A percentile compares a stretch with the other conserved stretches of the same genome.
Conservation (phyloP, 2,113 vertebrate species). For the Pavo muticus region DNA sequence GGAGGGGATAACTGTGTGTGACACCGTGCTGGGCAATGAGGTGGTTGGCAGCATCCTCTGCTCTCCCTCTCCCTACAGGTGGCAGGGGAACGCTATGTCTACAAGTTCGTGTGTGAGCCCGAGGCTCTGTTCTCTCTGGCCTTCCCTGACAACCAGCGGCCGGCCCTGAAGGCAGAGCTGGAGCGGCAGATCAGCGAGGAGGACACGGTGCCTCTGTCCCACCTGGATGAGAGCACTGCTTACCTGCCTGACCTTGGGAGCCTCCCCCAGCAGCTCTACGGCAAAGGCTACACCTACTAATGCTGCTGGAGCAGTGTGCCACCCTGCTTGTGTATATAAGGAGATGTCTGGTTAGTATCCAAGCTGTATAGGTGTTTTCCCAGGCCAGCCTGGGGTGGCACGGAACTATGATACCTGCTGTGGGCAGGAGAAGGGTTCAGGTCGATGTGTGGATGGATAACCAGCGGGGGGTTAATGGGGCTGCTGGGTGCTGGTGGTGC, state of each 20-base stretch:
- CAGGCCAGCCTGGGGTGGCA: neutral
- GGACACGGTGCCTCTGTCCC: constrained; percentile 94
- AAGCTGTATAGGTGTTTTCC: neutral
- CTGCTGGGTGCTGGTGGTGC: neutral
- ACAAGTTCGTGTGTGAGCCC: constrained; percentile 98
- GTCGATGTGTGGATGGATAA: neutral
- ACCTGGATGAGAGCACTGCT: constrained; percentile 87
- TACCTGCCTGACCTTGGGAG: constrained; percentile 84
- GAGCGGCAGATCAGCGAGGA: constrained; percentile 92
- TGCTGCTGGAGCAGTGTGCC: neutral
- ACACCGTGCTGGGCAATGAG: neutral
- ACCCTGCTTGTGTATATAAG: constrained; percentile 76
- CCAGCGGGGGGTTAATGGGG: neutral
- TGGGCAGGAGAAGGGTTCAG: neutral
- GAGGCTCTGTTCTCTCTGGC: constrained; percentile 95
- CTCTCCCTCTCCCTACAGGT: constrained; percentile 74
- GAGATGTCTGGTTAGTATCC: constrained; percentile 67
- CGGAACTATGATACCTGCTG: neutral
- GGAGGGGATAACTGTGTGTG: neutral
- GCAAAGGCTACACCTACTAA: constrained; percentile 93
- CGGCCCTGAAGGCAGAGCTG: constrained; percentile 88
- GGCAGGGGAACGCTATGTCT: constrained; percentile 97
- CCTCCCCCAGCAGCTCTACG: constrained; percentile 86
- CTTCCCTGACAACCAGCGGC: constrained; percentile 93
- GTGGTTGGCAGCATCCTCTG: neutral